Conservation (phyloP, 37 sponge, comb jelly and placozoan genomes). For the Theonella swinhoei region DNA sequence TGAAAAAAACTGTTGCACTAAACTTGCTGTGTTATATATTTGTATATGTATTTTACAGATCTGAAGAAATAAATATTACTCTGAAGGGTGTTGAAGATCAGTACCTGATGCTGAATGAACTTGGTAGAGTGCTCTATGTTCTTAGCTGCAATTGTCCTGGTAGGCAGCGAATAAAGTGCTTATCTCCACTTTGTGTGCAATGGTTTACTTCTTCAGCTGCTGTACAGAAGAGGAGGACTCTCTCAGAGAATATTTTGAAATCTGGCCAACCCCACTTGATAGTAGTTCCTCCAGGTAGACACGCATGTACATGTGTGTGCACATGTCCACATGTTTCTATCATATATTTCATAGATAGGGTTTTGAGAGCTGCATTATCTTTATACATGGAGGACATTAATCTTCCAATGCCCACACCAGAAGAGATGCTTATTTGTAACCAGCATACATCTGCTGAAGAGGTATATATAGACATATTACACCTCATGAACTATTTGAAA, state of each 20-base stretch:
- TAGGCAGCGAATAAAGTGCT: background rate
- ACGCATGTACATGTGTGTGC: no score
- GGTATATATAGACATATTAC: constrained; percentile 22
- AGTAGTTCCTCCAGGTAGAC: constrained; percentile 36
- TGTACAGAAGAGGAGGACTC: background rate
- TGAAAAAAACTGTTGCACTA: background rate
- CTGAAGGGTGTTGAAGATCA: background rate
- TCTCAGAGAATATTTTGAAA: constrained; percentile 6
- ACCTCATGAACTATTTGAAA: background rate
- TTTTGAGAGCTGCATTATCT: constrained; percentile 49
- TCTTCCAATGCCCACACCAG: constrained; percentile 71
- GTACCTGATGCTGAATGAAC: constrained; percentile 12
- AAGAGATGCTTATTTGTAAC: constrained; percentile 68
- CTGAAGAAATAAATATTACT: background rate
- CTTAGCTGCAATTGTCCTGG: background rate
- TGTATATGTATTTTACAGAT: background rate
- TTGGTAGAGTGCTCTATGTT: constrained; percentile 9
- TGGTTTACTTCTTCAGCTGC: constrained; percentile 2
- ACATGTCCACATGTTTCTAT: background rate
- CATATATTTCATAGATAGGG: constrained; percentile 27
- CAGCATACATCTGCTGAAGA: constrained; percentile 67
- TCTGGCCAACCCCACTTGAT: constrained; percentile 44
- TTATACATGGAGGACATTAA: constrained; percentile 50
- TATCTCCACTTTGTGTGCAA: background rate
- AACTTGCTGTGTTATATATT: no score